phyloP scores from a whole-genome alignment of 1,140 invertebrate genomes.

The Coptotermes formosanus region DNA sequence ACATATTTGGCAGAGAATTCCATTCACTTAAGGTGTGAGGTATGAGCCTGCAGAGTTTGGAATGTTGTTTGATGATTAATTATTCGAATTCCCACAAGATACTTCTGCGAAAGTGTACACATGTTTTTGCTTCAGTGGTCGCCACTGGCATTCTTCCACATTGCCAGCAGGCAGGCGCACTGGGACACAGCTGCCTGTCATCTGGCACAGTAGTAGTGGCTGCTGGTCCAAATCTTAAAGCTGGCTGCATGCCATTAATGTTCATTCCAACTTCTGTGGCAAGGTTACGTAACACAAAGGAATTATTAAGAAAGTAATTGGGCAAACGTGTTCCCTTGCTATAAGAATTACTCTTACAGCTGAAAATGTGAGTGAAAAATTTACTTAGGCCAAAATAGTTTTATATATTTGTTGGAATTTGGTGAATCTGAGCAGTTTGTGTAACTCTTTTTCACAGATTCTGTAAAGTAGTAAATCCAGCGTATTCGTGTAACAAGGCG shows the following conservation, averaged over 20 bases:
- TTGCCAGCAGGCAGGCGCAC: neutral
- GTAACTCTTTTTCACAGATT: no score
- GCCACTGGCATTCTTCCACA: neutral
- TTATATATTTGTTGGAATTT: no score
- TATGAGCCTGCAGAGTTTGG: neutral
- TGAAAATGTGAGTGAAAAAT: no score
- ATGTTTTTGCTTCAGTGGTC: neutral
- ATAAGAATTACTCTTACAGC: no score
- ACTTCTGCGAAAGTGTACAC: neutral
- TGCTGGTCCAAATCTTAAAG: neutral
- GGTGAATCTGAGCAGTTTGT: no score
- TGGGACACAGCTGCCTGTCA: neutral
- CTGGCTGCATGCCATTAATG: neutral
- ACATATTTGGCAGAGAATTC: neutral
- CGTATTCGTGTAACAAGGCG: no score
- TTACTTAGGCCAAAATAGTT: no score
- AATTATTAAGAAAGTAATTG: neutral
- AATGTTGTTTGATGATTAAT: neutral
- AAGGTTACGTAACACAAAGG: neutral
- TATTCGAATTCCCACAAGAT: neutral
- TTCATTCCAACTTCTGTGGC: neutral
- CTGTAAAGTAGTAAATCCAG: no score
- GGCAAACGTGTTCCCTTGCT: no score
- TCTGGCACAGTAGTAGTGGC: neutral
- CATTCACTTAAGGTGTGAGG: neutral